Base-by-base conservation (phyloP, 1,140 invertebrate genomes). In the Alviniconcha marisindica region DNA sequence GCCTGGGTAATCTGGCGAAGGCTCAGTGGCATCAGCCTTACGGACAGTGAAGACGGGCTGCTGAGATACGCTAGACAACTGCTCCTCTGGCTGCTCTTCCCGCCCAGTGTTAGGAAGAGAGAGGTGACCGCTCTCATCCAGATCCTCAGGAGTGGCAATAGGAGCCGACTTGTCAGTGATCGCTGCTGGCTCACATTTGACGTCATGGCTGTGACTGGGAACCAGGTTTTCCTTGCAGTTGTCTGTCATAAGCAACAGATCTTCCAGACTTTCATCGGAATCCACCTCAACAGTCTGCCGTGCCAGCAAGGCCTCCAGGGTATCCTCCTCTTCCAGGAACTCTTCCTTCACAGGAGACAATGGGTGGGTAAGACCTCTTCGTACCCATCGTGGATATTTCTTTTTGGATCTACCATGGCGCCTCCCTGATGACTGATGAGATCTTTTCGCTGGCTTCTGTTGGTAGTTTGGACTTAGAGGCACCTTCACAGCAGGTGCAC, bases 301-400 rank as follows among this genome's bases (percentile, higher is more conserved):
- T 24, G 78, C 78, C 56, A 80, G 78, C 38, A 80, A 31, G 18
- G 77, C 76, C 44, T 85, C 84, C 18, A 80, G 44, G n/a, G 44
- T 77, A 36, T 83, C 76, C 14, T 56, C 69, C 21, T 56, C 76
- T 51, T 36, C 81, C 14, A 56, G 33, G 28, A 82, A 76, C 33
- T 82, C 84, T 31, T 85, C 84, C 40, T 40, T 82, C 0, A 85
- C 84, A 60, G 84, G 84, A 2, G 84, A 85, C 36, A 85, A 33
- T 0, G 77, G 77, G 33, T 76, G 73, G n/a, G 40, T 48, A 21
- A 76, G 42, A 10, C 73, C 73, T 76, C 73, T n/a, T 48, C 73
- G 40, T 33, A 31, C 24, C 42, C 44, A 76, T 48, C 42, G 40
- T 24, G 54, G 28, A 7, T 33, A 77, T 14, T 31, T 63, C 40